Evolutionary conservation across 2,113 vertebrate species (phyloP), one percentile per base, ranked within the genome.

Genomic region (Nothobranchius kuhntae): DNA sequence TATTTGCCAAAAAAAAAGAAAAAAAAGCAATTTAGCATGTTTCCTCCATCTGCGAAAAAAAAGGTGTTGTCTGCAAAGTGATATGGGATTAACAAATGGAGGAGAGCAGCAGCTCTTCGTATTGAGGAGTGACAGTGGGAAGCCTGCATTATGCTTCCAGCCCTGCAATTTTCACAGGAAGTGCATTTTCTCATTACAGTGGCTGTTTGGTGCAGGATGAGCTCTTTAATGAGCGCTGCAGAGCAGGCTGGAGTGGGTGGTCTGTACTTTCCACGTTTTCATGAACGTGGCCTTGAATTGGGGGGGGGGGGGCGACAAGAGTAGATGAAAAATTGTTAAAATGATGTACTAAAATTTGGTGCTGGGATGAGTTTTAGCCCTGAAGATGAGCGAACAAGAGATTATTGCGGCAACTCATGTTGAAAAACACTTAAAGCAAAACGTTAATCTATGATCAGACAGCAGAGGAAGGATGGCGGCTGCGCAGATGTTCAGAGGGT

Each of bases 11-110:
- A 47, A 85, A 73, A 75, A 74, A 26, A 38, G 9, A 55, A 36
- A 26, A 46, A 86, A 73, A 76, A 66, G 84, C 84, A 87, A 89
- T 91, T 89, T 90, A 74, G 52, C 81, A 61, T 47, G 47, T 55
- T 15, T 75, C 57, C 85, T 61, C 66, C 47, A 66, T 77, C 59
- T 60, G 47, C 73, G 35, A 30, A 75, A 53, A 75, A 82, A 40
- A 80, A 68, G 64, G 61, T 21, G 14, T 71, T 14, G 6, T 42
- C 65, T 35, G 1, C 62, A 74, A 71, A 78, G 84, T 84, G 71
- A 82, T 82, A 75, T 24, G 65, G 64, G 62, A 71, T 73, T 80
- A 70, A 71, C 86, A 50, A 76, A 68, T 14, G 24, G 50, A 68
- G 2, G 7, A 73, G 73, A 72, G 80, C 65, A 48, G 73, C 72